Percentiles rank a stretch among this genome's conserved stretches.
Evolutionary conservation across 2,113 vertebrate genomes (phyloP).

Genomic region (Hepsetus odoe): DNA sequence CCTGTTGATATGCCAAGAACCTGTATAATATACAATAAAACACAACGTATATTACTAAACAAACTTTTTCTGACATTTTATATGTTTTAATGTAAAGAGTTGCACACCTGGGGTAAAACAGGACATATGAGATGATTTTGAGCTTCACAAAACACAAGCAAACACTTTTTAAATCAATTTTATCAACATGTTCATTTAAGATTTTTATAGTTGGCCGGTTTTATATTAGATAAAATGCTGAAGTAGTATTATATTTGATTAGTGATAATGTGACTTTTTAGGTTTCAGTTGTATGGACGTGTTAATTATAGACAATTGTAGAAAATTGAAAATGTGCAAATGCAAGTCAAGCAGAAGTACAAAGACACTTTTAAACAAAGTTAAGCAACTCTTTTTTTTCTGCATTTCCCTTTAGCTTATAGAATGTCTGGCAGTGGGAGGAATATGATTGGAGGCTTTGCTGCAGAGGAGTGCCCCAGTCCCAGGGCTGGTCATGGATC

Average conservation of each 20-base stretch:
- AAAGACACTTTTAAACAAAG: conserved; percentile 39
- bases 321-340: background rate
- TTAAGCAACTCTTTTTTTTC: conserved; percentile 25
- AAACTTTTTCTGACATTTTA: no score
- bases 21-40: no score
- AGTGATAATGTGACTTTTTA: background rate
- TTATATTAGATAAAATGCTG: no score
- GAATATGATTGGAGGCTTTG: conserved; percentile 30
- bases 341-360: background rate
- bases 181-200: no score
- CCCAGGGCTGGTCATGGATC: conserved; percentile 47
- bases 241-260: background rate
- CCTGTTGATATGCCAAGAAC: no score
- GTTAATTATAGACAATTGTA: conserved; percentile 13
- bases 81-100: no score
- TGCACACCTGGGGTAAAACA: no score
- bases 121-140: no score
- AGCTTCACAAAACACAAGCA: no score
- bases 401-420: conserved; percentile 33
- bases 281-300: background rate
- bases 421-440: conserved; percentile 44
- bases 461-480: conserved; percentile 38
- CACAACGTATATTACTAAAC: no score
- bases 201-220: no score
- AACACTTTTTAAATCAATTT: no score